A percentile compares a stretch with the other conserved stretches of the same genome.
These are phyloP conservation scores for Drosophila differens DNA, from an alignment of 2,888 invertebrate genomes.

Conservation along the genomic window DNA sequence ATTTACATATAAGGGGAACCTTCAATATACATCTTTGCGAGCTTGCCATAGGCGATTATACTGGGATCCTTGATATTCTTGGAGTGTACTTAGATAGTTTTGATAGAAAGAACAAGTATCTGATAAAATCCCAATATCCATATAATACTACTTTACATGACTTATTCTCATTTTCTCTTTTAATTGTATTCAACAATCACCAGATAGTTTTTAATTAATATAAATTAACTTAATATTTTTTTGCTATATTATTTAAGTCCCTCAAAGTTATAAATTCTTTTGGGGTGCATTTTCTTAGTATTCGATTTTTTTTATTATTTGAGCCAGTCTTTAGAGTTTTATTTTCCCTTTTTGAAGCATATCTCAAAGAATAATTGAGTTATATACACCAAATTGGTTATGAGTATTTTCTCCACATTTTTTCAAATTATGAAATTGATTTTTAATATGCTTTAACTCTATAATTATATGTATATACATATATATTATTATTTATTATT, in stretches of 20 bases:
- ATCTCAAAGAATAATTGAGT: neutral
- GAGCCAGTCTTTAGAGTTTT: neutral
- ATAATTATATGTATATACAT: neutral
- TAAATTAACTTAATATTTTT: neutral
- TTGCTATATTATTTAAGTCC: neutral
- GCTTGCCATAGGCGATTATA: neutral
- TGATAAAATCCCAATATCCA: neutral
- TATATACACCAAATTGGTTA: neutral
- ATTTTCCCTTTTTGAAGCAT: neutral
- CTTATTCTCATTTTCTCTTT: neutral
- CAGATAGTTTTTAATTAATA: neutral
- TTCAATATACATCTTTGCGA: no score
- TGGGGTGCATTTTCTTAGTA: neutral
- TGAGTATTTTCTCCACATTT: neutral
- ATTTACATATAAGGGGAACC: neutral
- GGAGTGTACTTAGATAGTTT: neutral
- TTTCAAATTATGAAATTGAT: neutral
- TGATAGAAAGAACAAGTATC: neutral
- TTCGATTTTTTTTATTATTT: neutral
- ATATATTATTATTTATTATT: neutral
- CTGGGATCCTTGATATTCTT: neutral
- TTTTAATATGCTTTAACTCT: neutral
- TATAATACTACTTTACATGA: neutral
- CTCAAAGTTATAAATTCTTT: neutral
- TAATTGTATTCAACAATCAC: neutral